Evolutionary conservation across 2,888 invertebrate genomes (phyloP), one percentile per base, ranked within the genome.

Genomic region (Hydrotaea diabolus): DNA sequence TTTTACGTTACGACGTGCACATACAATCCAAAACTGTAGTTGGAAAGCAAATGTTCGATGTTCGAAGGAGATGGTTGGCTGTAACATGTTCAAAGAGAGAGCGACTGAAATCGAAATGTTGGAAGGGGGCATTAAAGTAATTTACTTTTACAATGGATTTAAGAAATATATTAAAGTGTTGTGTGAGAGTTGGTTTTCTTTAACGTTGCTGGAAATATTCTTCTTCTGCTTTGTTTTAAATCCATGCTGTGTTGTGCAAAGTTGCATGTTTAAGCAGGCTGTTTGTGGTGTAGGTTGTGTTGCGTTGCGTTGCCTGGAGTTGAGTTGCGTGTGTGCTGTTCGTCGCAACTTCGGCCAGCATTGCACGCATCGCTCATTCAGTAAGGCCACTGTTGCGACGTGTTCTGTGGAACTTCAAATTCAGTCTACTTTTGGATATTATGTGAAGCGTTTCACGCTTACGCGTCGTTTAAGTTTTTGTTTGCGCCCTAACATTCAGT

Each of bases 401-500:
- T 62, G 31, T 69, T 69, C 23, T 69, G 43, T 69, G 69, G 69
- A 69, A 69, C 69, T 69, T 69, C 23, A 69, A 23, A 43, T 21
- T 69, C 69, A 69, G 69, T 69, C 39, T 39, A 69, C 69, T 46
- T 46, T 69, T 39, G 69, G 69, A 69, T 69, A 69, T 69, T 69
- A 69, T 46, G 69, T 39, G 69, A 69, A 69, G 46, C 69, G 69
- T 69, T 69, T 69, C 69, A 46, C 21, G 69, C 69, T 23, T 69
- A 69, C 69, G 69, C 69, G 69, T 69, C 46, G 23, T 19, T 39
- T 69, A 43, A 64, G 39, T 64, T 64, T n/a, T 43, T 69, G 59
- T 21, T 43, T 46, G 66, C 36, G 43, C 23, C 46, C n/a, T n/a
- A 23, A 3, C 31, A 39, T 3, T 39, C 39, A 62, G 43, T 43